Percentiles rank a stretch among this genome's conserved stretches.
Evolutionary conservation across 2,797 vertebrate species (phyloP).

Genomic region (Nasua narica): DNA sequence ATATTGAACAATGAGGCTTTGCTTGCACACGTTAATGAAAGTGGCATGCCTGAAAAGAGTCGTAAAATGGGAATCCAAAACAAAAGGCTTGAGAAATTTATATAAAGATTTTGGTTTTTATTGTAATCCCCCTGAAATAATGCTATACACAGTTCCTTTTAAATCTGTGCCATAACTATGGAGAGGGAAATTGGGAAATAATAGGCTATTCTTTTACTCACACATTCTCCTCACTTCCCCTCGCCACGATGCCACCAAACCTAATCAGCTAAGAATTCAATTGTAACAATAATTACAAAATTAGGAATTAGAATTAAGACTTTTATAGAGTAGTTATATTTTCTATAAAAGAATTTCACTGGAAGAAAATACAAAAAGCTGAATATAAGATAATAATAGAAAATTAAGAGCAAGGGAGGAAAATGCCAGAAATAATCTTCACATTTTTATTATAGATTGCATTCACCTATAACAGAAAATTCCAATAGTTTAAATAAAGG

Average conservation of each 20-base stretch:
- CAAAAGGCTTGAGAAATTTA: conserved; percentile 65
- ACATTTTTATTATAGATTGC: neutral
- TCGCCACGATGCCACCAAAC: neutral
- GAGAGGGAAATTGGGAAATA: conserved; percentile 59
- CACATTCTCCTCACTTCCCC: neutral
- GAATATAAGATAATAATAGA: conserved; percentile 51
- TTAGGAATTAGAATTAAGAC: conserved; percentile 39
- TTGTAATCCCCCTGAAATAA: conserved; percentile 56
- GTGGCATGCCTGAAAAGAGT: neutral
- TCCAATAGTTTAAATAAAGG: neutral
- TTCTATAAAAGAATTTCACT: conserved; percentile 42
- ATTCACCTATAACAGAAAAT: neutral
- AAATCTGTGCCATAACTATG: conserved; percentile 41
- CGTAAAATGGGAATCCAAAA: conserved; percentile 57
- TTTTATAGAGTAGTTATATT: conserved; percentile 32
- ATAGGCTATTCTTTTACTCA: conserved; percentile 52
- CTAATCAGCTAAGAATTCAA: conserved; percentile 36
- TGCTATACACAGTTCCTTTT: conserved; percentile 43
- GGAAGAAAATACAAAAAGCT: conserved; percentile 17
- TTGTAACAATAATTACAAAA: conserved; percentile 51
- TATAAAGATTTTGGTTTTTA: conserved; percentile 58
- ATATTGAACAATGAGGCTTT: conserved; percentile 62
- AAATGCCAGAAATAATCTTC: conserved; percentile 21
- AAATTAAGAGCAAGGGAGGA: neutral
- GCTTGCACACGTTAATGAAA: conserved; percentile 47